Base-by-base conservation (phyloP, 2,113 vertebrate species). In the Rhipidura dahli region DNA sequence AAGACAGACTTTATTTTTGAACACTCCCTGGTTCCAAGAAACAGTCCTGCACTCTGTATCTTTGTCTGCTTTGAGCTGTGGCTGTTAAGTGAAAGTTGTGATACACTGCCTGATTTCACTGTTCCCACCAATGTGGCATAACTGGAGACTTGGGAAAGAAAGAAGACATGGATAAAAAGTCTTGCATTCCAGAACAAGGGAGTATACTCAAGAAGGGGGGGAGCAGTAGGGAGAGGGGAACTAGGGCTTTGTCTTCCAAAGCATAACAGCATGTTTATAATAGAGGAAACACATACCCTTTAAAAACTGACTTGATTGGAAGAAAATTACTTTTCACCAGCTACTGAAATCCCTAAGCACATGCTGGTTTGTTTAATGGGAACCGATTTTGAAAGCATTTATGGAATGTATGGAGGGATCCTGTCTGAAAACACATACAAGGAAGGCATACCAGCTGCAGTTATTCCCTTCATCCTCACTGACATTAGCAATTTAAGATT, bases 401-500 rank as follows among this genome's bases (percentile, higher is more conserved):
- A 63, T 94, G 97, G 97, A 97, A 97, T 97, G 97, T 96, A 94
- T 94, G 56, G 90, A 93, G 51, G 44, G 96, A 96, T 92, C 90
- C 91, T 91, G 86, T 60, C 94, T 93, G 95, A 79, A 94, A 93
- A 92, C 89, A 84, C 87, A 53, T 60, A 89, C 86, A 86, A 95
- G 96, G 81, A 76, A 89, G 71, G 87, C 95, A 94, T 87, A 89
- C 95, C 96, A 95, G 93, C 90, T 96, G 90, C 95, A 96, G 83
- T 89, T 90, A 96, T 96, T 94, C 88, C 72, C 90, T 96, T 88
- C 94, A 76, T 93, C 88, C 83, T 96, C 90, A 54, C 83, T 96
- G 91, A 93, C 96, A 86, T 85, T 82, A 87, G 66, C 82, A 93
- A 87, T 94, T 94, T 93, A 85, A 87, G 89, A 90, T 92, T 85